A percentile compares a stretch with the other conserved stretches of the same genome.
Evolutionary conservation across 2,888 invertebrate genomes (phyloP).

Genomic region (Tholera decimalis): DNA sequence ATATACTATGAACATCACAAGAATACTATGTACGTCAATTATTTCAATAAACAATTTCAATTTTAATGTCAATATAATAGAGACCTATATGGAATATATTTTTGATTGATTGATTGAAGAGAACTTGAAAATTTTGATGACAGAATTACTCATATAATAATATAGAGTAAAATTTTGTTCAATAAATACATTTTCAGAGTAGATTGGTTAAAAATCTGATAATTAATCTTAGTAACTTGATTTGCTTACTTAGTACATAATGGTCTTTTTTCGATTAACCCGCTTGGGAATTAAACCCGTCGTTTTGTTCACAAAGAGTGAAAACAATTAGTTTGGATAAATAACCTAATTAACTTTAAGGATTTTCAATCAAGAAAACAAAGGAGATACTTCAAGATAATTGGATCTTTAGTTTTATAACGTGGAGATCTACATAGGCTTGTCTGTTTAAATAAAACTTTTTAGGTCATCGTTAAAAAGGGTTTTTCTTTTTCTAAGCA

Average conservation of each 20-base stretch:
- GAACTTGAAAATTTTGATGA: no score
- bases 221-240: constrained; percentile 3
- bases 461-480: constrained; percentile 10
- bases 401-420: constrained; percentile 18
- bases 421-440: not conserved
- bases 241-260: constrained; percentile 32
- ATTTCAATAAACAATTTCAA: no score
- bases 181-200: not conserved
- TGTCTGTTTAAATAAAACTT: not conserved
- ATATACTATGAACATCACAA: no score
- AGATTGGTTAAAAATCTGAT: constrained; percentile 20
- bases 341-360: constrained; percentile 50
- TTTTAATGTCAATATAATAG: no score
- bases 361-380: constrained; percentile 29
- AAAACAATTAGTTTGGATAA: constrained; percentile 47
- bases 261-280: constrained; percentile 27
- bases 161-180: not conserved
- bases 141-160: not conserved
- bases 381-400: constrained; percentile 17
- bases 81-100: no score
- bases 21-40: no score
- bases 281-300: constrained; percentile 23
- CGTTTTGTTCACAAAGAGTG: constrained; percentile 19
- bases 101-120: no score
- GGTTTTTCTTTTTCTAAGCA: constrained; percentile 20